Base-by-base conservation (phyloP, 2,888 invertebrate genomes). In the Hesperia comma region DNA sequence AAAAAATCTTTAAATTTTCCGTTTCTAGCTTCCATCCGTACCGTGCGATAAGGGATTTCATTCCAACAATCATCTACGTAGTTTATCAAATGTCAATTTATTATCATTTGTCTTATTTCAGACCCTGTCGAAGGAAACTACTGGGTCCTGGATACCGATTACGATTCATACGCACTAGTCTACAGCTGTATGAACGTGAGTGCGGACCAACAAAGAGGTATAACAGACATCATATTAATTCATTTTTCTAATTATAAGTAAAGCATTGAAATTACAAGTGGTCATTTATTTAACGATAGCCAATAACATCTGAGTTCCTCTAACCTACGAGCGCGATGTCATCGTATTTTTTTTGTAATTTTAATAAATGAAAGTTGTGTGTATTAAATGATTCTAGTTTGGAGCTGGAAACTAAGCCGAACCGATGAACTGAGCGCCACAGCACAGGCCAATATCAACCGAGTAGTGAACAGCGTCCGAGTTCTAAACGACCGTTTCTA, bases 101-200 rank as follows among this genome's bases (percentile, higher is more conserved):
- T 37, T 12, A 33, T 37, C 3, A 12, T 37, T 12, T 37, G 10
- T 37, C 12, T 1, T 12, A 37, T 76, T 74, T 15, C 63, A 80
- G 80, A 61, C 10, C 60, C 74, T 6, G 61, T 63, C 12, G 68
- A 72, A 6, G 49, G 73, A 0, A 72, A 76, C 15, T 81, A 80
- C 62, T 80, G 80, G 79, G 70, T 79, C 14, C 70, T 78, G 2
- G 79, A 92, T 37, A 95, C 95, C 0, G 95, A 95, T 77, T 95
- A 95, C 76, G 84, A 84, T 0, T 87, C 88, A 49, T 95, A 93
- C 71, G 86, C 95, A 4, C 90, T 95, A 0, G 93, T 95, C 1
- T 95, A 94, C 90, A 94, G 94, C 37, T 95, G 95, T 76, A 77
- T 77, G 0, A 88, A 94, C 72, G 78, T 90, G 41, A 85, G 85